phyloP scores from a whole-genome alignment of 2,113 vertebrate genomes.

The Vulpes lagopus region DNA sequence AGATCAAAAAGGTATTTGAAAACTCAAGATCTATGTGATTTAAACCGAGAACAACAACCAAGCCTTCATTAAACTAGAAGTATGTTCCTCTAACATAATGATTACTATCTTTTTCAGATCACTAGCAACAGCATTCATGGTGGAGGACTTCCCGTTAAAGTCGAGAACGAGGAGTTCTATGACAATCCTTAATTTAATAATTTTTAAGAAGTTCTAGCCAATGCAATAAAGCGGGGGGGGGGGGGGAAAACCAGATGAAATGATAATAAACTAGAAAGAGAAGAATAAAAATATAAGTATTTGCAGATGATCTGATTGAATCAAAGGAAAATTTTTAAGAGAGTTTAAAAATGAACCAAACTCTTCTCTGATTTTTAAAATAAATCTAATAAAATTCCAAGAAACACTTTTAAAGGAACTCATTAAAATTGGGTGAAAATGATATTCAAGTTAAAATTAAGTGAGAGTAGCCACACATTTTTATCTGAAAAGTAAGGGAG shows the following conservation, averaged over 20 bases:
- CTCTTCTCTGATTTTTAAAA: not conserved
- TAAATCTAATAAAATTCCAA: not conserved
- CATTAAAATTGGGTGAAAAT: not conserved
- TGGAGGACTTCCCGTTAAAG: not conserved
- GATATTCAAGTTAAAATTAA: not conserved
- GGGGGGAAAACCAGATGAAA: not conserved
- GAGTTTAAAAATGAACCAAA: not conserved
- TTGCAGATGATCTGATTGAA: not conserved
- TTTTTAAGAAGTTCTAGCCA: not conserved
- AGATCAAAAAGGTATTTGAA: not conserved
- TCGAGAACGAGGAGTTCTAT: not conserved
- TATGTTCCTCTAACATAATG: not conserved
- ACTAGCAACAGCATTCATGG: not conserved
- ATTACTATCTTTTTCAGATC: not conserved
- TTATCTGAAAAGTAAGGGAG: not conserved
- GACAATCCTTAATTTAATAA: not conserved
- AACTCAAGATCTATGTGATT: not conserved
- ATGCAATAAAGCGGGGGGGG: not conserved
- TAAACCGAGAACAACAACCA: not conserved
- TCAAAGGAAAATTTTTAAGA: not conserved
- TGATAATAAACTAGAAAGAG: constrained; percentile 20
- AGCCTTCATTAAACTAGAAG: not conserved
- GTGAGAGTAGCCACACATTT: not conserved
- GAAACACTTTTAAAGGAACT: not conserved
- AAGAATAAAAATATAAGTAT: constrained; percentile 9